Conservation (phyloP, 1,140 invertebrate species). For the Drosophila parvula region DNA sequence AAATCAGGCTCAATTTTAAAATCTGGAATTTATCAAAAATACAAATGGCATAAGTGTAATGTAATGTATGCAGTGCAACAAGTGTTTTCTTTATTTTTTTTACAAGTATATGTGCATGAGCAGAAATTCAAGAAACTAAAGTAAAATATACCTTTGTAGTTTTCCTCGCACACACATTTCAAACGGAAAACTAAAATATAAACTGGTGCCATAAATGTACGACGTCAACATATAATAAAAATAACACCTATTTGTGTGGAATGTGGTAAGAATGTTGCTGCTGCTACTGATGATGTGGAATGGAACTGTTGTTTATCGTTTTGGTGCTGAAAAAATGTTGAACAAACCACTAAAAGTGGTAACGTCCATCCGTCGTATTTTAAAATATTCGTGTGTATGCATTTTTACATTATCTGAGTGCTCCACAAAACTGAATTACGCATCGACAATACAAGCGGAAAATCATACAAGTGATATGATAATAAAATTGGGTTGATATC, state of each 20-base stretch:
- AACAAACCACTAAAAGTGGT: slow-evolving; percentile 20
- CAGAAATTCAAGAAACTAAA: slow-evolving; percentile 4
- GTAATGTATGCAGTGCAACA: slow-evolving; percentile 7
- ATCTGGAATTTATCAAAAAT: slow-evolving; percentile 9
- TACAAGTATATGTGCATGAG: not conserved
- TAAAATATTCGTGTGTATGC: slow-evolving; percentile 14
- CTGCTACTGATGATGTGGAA: slow-evolving; percentile 17
- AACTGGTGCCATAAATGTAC: slow-evolving; percentile 16
- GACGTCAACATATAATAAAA: slow-evolving; percentile 9
- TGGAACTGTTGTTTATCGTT: slow-evolving; percentile 20
- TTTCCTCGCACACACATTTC: slow-evolving; percentile 5
- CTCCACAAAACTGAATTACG: not conserved
- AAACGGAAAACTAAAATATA: slow-evolving; percentile 19
- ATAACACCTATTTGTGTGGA: slow-evolving; percentile 2
- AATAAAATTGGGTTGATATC: slow-evolving; percentile 17
- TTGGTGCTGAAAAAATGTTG: slow-evolving; percentile 15
- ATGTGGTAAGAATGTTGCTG: slow-evolving; percentile 19
- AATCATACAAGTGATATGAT: slow-evolving; percentile 6
- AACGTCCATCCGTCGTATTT: not conserved
- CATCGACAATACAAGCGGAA: slow-evolving; percentile 3
- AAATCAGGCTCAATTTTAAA: slow-evolving; percentile 24
- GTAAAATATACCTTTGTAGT: slow-evolving; percentile 14
- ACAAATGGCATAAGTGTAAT: not conserved
- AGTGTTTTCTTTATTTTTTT: not conserved
- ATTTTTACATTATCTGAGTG: slow-evolving; percentile 9